Base-by-base conservation (phyloP, 2,113 vertebrate species). In the Festucalex cinctus region DNA sequence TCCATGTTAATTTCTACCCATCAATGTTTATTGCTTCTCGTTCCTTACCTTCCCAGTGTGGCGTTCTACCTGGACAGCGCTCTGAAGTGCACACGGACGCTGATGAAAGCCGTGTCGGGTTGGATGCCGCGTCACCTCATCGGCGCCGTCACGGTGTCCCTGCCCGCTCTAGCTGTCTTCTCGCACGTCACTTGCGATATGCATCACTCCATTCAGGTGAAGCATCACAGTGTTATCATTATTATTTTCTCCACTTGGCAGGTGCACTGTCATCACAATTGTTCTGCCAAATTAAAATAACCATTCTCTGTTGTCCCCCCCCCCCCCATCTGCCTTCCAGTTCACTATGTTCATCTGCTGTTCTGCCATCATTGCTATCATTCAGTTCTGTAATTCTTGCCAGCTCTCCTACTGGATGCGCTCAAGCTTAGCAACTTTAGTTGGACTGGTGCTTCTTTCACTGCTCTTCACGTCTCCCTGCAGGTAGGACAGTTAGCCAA, bases 361-460 rank as follows among this genome's bases (percentile, higher is more conserved):
- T 0, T 95, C 96, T 0, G 84, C 93, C 76, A 93, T 96, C 82
- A 94, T 98, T 63, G 91, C 94, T 0, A 93, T 98, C 32, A 94
- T 98, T 80, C 97, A 99, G 83, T 98, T 97, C 90, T 98, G 95
- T 82, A 99, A 98, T 91, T 99, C 98, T 91, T 99, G 97, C 90
- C 97, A 99, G 87, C 95, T 99, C 64, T 96, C 95, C 90, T 98
- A 95, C 90, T 99, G 97, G 97, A 96, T 99, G 93, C 91, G 96
- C 28, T 99, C 97, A 1, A 84, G 92, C n/a, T 76, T 99, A 39
- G 96, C 96, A 4, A 98, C 96, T 0, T 62, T 94, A 0, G 89
- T 95, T 0, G 97, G 95, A 68, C 86, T 92, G 0, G 85, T 90
- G 57, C 90, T 96, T 6, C 90, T 99, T 54, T 79, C 91, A 9